Evolutionary conservation across 2,888 invertebrate genomes (phyloP).

Genomic region (Biston betularia): DNA sequence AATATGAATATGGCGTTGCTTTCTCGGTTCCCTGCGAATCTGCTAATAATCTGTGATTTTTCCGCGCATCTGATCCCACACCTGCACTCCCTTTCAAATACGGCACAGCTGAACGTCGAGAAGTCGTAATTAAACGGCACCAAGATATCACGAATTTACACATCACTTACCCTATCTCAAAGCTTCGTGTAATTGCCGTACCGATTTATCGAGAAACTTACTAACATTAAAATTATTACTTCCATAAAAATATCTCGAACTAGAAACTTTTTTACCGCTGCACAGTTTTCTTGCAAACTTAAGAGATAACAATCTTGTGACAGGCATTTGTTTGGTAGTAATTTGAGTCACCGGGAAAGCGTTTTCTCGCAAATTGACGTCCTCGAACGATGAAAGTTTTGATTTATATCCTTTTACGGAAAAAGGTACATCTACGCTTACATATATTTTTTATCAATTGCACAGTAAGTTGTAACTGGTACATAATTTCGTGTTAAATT

Average conservation of each 20-base stretch:
- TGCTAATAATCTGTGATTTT: slow-evolving; percentile 81
- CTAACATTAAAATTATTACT: slow-evolving; percentile 44
- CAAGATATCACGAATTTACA: slow-evolving; percentile 38
- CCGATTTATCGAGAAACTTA: slow-evolving; percentile 33
- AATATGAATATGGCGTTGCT: slow-evolving; percentile 81
- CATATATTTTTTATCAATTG: slow-evolving; percentile 6
- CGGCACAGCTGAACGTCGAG: slow-evolving; percentile 38
- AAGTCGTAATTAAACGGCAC: slow-evolving; percentile 56
- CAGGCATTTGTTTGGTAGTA: slow-evolving; percentile 76
- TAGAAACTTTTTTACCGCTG: slow-evolving; percentile 54
- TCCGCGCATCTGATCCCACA: slow-evolving; percentile 71
- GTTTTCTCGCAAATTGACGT: slow-evolving; percentile 76
- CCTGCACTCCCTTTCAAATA: slow-evolving; percentile 17
- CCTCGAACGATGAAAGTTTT: slow-evolving; percentile 73
- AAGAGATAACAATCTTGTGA: slow-evolving; percentile 69
- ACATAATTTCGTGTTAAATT: too few relatives aligned
- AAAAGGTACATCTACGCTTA: slow-evolving; percentile 32
- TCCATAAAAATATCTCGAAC: slow-evolving; percentile 40
- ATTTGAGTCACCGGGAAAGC: slow-evolving; percentile 67
- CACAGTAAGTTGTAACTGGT: too few relatives aligned
- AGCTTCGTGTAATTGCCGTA: slow-evolving; percentile 20
- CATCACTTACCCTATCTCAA: slow-evolving; percentile 34
- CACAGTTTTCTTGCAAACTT: slow-evolving; percentile 68
- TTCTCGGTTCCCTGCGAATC: slow-evolving; percentile 58
- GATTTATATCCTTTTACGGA: slow-evolving; percentile 63